Conservation (phyloP, 1,140 invertebrate genomes). For the Diachasmimorpha longicaudata region DNA sequence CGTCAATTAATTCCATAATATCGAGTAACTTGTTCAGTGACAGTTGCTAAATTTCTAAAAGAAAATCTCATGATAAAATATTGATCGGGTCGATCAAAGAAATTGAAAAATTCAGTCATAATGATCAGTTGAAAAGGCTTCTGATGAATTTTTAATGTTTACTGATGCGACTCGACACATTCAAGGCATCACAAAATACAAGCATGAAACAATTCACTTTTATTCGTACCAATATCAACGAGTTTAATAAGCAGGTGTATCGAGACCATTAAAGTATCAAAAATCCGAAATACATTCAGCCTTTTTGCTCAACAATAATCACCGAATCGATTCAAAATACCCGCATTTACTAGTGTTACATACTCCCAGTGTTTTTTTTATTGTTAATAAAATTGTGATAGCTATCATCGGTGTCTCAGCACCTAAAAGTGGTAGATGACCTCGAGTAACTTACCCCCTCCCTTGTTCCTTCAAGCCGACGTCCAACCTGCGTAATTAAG, state of each 20-base stretch:
- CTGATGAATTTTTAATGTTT: background rate
- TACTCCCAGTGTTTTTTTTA: too few species aligned
- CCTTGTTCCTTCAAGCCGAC: background rate
- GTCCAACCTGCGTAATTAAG: constrained; percentile 44
- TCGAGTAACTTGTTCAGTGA: too few species aligned
- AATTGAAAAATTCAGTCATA: too few species aligned
- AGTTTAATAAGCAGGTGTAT: background rate
- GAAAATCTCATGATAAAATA: too few species aligned
- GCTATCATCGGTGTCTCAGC: too few species aligned
- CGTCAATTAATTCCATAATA: too few species aligned
- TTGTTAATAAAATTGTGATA: too few species aligned
- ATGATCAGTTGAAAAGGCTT: background rate
- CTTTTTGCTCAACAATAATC: background rate
- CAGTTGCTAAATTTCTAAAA: too few species aligned
- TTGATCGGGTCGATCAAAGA: too few species aligned
- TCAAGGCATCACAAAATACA: background rate
- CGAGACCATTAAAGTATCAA: background rate
- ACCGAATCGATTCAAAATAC: background rate
- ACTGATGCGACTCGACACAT: background rate
- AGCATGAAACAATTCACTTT: background rate
- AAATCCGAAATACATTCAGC: background rate
- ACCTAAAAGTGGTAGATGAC: constrained; percentile 1
- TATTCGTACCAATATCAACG: background rate
- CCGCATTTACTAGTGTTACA: background rate
- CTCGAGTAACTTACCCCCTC: background rate